phyloP scores from a whole-genome alignment of 2,797 vertebrate species.

The Enteromius trimaculatus region DNA sequence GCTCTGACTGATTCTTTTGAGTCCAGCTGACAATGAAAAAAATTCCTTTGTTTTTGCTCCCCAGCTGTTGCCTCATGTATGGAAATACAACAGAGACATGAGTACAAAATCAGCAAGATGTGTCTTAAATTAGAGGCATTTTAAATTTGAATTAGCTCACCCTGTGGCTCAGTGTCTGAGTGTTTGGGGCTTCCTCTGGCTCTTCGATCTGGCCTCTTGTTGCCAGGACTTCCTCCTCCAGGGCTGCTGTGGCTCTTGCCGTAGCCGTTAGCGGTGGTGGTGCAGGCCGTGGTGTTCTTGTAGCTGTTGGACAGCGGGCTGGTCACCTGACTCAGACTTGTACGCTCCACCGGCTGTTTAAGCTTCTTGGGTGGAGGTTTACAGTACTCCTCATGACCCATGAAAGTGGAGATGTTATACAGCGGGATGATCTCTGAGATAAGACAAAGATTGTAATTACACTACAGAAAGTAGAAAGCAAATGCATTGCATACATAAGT shows the following conservation, averaged over 20 bases:
- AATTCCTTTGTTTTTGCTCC: conserved; percentile 7
- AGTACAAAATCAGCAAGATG: not conserved
- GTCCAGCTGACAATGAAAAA: conserved; percentile 33
- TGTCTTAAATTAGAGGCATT: not conserved
- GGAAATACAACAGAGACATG: not conserved
- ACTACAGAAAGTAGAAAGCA: not conserved
- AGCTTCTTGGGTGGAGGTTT: conserved; percentile 89
- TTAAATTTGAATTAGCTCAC: conserved; percentile 32
- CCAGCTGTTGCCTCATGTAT: conserved; percentile 1
- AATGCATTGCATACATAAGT: not conserved
- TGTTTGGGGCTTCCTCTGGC: conserved; percentile 61
- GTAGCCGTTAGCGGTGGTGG: conserved; percentile 80
- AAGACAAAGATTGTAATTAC: not conserved
- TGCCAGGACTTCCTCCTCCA: conserved; percentile 57
- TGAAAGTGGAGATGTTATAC: conserved; percentile 85
- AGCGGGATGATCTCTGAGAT: conserved; percentile 85
- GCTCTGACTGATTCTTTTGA: conserved; percentile 25
- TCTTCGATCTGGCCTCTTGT: conserved; percentile 56
- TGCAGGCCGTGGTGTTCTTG: conserved; percentile 77
- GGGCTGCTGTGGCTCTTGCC: conserved; percentile 75
- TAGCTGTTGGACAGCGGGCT: conserved; percentile 83
- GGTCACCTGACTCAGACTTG: conserved; percentile 77
- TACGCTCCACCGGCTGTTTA: conserved; percentile 82
- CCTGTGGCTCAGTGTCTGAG: conserved; percentile 54
- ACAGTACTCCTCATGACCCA: conserved; percentile 83